Conservation (phyloP, 1,140 invertebrate species). For the Drosophila kurseongensis region DNA sequence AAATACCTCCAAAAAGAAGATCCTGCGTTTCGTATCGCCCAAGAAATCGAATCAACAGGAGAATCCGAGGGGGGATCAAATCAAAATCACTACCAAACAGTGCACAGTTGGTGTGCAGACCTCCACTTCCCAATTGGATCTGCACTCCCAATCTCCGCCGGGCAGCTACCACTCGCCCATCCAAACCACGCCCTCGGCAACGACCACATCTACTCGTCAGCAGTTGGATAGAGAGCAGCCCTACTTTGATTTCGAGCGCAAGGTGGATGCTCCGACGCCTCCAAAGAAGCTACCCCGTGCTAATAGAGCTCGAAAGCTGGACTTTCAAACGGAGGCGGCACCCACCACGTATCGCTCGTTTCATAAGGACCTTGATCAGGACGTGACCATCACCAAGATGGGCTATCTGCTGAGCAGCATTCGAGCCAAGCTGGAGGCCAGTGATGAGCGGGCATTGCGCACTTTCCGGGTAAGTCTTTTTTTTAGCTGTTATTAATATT, state of each 20-base stretch:
- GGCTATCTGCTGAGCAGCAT: conserved; percentile 76
- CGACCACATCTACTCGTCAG: conserved; percentile 40
- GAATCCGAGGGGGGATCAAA: neutral
- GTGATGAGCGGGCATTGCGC: conserved; percentile 61
- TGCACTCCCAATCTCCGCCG: conserved; percentile 70
- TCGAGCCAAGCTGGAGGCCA: conserved; percentile 74
- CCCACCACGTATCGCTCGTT: conserved; percentile 73
- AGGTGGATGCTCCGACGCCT: conserved; percentile 64
- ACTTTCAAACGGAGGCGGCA: conserved; percentile 52
- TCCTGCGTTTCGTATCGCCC: conserved; percentile 75
- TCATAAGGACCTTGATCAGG: conserved; percentile 74
- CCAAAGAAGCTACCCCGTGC: conserved; percentile 60
- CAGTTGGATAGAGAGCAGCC: conserved; percentile 44
- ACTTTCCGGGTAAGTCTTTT: conserved; percentile 71
- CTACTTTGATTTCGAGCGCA: conserved; percentile 75
- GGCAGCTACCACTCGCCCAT: conserved; percentile 80
- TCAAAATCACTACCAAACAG: conserved; percentile 8
- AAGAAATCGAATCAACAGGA: conserved; percentile 63
- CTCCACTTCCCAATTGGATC: conserved; percentile 50
- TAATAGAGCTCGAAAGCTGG: conserved; percentile 66
- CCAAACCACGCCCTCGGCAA: conserved; percentile 60
- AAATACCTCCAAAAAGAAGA: conserved; percentile 76
- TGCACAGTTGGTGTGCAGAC: conserved; percentile 77
- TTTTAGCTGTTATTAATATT: no score
- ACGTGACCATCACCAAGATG: conserved; percentile 77